phyloP scores from a whole-genome alignment of 2,888 invertebrate genomes.

The Cremastobaeus sp. region DNA sequence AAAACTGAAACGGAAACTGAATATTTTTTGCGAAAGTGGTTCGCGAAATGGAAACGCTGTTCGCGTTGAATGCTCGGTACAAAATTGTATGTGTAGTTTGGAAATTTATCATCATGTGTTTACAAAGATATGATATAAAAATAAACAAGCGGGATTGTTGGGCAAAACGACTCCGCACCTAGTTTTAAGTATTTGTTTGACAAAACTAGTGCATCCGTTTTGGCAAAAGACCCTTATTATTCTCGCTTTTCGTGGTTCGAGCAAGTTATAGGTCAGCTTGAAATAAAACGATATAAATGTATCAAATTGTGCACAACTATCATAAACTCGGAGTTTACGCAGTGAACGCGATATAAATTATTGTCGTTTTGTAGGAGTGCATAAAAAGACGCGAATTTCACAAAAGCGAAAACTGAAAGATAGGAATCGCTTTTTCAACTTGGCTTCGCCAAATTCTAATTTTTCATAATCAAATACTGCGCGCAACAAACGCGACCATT shows the following conservation, averaged over 20 bases:
- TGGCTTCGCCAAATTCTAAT: too few relatives aligned
- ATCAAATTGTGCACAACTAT: conserved; percentile 20
- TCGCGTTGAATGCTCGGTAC: too few relatives aligned
- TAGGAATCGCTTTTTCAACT: too few relatives aligned
- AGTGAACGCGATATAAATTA: conserved; percentile 12
- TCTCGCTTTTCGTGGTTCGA: conserved; percentile 12
- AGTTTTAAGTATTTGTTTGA: conserved; percentile 21
- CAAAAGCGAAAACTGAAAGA: too few relatives aligned
- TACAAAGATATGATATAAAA: not conserved
- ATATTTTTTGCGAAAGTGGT: too few relatives aligned
- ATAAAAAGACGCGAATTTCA: too few relatives aligned
- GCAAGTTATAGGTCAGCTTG: conserved; percentile 36
- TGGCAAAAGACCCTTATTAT: conserved; percentile 44
- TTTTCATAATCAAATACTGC: not conserved
- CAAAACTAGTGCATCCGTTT: conserved; percentile 37
- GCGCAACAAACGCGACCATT: not conserved
- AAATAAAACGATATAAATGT: conserved; percentile 21
- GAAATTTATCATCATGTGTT: too few relatives aligned
- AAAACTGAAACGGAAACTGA: conserved; percentile 13
- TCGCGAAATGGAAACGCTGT: too few relatives aligned
- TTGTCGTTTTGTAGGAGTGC: conserved; percentile 6
- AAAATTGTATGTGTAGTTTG: too few relatives aligned
- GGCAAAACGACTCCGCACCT: not conserved
- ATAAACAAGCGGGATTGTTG: not conserved
- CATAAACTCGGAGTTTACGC: conserved; percentile 19